phyloP scores from a whole-genome alignment of 92 coral and sea anemone genomes.

The Parazoanthus darwini region DNA sequence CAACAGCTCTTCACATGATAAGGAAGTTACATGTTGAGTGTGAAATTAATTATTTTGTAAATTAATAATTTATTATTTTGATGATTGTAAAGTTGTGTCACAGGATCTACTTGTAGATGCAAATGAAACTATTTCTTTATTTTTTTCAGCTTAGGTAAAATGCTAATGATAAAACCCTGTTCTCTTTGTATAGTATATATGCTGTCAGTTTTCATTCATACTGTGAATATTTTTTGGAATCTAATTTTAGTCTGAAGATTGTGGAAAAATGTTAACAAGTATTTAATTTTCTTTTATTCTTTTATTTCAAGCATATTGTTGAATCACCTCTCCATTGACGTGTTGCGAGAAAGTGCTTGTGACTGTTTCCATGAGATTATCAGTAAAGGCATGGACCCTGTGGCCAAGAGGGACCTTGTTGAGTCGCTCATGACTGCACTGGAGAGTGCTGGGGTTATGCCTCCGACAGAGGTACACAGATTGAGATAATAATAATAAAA shows the following conservation, averaged over 20 bases:
- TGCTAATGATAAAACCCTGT: no score
- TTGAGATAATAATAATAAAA: no score
- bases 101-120: no score
- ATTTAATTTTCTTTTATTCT: background rate
- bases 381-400: constrained; percentile 96
- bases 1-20: no score
- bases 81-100: no score
- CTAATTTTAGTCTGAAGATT: background rate
- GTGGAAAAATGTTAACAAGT: background rate
- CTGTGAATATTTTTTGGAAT: no score
- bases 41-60: no score
- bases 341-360: constrained; percentile 91
- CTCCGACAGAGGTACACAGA: constrained; percentile 70
- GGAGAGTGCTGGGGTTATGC: constrained; percentile 78
- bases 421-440: constrained; percentile 82
- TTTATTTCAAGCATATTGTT: constrained; percentile 60
- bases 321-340: constrained; percentile 79
- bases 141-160: no score
- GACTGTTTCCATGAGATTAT: constrained; percentile 97
- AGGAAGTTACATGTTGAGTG: background rate
- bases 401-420: constrained; percentile 84
- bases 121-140: no score
- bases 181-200: no score
- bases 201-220: no score
- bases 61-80: no score